Conservation (phyloP, 1,140 invertebrate genomes). For the Papilio aristodemus region DNA sequence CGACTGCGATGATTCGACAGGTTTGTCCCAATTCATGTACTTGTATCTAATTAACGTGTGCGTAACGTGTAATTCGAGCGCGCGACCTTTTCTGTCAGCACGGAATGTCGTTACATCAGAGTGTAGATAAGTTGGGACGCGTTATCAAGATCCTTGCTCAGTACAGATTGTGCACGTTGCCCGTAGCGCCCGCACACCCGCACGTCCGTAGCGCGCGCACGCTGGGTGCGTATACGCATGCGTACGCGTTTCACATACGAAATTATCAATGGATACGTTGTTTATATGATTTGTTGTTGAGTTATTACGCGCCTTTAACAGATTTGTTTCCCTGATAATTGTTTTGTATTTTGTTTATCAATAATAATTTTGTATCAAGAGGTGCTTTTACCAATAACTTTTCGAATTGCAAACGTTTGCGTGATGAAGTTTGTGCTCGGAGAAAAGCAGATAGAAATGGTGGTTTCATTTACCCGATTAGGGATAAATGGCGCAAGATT, state of each 20-base stretch:
- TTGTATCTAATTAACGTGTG: conserved; percentile 43
- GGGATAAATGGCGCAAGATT: too few species aligned
- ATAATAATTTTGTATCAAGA: too few species aligned
- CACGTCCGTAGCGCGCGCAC: neutral
- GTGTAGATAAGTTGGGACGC: conserved; percentile 46
- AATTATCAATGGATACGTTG: neutral
- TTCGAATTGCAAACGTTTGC: too few species aligned
- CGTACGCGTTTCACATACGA: conserved; percentile 19
- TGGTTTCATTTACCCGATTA: too few species aligned
- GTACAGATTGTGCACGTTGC: conserved; percentile 46
- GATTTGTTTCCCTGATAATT: too few species aligned
- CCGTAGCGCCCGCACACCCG: neutral
- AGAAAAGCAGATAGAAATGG: too few species aligned
- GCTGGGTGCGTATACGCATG: conserved; percentile 24
- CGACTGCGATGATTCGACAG: neutral
- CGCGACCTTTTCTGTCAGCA: conserved; percentile 51
- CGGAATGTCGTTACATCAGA: conserved; percentile 60
- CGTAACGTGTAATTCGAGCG: conserved; percentile 42
- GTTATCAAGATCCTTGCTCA: conserved; percentile 54
- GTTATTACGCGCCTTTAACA: too few species aligned
- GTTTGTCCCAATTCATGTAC: conserved; percentile 15
- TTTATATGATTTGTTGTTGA: conserved; percentile 1
- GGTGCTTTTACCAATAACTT: too few species aligned
- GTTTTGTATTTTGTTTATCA: too few species aligned
- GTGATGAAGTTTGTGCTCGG: too few species aligned